Base-by-base conservation (phyloP, 2,797 vertebrate genomes). In the Molothrus ater region DNA sequence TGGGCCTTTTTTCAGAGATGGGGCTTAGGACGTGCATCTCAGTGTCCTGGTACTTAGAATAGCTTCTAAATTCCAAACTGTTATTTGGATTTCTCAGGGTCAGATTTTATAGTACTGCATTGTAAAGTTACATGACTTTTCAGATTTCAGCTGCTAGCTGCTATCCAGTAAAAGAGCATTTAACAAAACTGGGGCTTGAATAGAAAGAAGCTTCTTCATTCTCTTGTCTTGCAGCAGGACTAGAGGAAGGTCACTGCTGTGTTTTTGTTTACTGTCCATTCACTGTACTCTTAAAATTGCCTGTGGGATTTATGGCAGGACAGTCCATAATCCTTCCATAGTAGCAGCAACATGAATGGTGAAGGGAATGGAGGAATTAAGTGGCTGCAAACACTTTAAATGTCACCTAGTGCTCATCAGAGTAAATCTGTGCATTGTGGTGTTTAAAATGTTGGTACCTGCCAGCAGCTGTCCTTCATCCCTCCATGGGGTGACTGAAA, bases 41-140 rank as follows among this genome's bases (percentile, higher is more conserved):
- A 19, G 48, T 61, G 48, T n/a, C 34, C 7, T 0, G 0, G 69
- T 69, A n/a, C 31, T 78, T 56, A 19, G 1, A 79, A 59, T 4
- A 11, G 36, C 48, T 71, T 75, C 45, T 72, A 79, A 93, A 64
- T 61, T 57, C 32, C 32, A 79, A n/a, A 32, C 31, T 28, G 2
- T 69, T 73, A 54, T 61, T 69, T 88, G 32, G n/a, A 65, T 88
- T 91, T 78, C 40, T 71, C 36, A 64, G 45, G 45, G 17, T 21
- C 50, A 36, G 50, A 19, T 80, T 87, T 85, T 76, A 6, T n/a
- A 29, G 7, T 31, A 50, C 22, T 53, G 42, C 45, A 21, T 21
- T n/a, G 20, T 90, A 43, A 87, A 84, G 74, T 72, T 20, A 51
- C 47, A 17, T 21, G 74, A 40, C 45, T 56, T 74, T 51, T 71